Percentiles rank a stretch among this genome's conserved stretches.
Conservation (phyloP, 2,888 invertebrate species). For the Eledona agricola region DNA sequence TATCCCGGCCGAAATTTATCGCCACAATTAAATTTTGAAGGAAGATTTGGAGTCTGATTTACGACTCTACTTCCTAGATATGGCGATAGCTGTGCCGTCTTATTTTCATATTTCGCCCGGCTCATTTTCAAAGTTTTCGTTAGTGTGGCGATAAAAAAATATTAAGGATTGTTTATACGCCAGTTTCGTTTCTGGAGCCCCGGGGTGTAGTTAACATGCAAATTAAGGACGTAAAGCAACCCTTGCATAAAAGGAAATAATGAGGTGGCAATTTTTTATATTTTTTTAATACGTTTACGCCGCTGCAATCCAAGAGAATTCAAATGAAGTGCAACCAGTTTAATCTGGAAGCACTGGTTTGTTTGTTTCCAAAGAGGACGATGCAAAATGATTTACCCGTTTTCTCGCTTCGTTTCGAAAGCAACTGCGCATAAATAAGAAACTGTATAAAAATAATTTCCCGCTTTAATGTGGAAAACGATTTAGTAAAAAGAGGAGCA, state of each 20-base stretch:
- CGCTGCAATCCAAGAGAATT: constrained; percentile 1
- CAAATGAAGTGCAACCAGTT: no score
- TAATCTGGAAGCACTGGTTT: no score
- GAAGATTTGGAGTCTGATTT: constrained; percentile 25
- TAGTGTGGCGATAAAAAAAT: constrained; percentile 19
- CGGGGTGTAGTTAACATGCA: constrained; percentile 34
- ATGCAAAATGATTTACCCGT: no score
- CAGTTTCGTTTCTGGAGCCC: constrained; percentile 20
- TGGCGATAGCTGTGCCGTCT: constrained; percentile 19
- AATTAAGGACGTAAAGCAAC: constrained; percentile 33
- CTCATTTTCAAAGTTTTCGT: constrained; percentile 22
- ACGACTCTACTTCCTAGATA: constrained; percentile 23
- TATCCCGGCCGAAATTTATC: constrained; percentile 28
- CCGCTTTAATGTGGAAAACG: no score
- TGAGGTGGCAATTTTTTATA: constrained; percentile 27
- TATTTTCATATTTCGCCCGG: constrained; percentile 20
- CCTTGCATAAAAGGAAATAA: constrained; percentile 31
- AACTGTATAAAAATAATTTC: no score
- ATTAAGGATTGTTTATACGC: constrained; percentile 31
- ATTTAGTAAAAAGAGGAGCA: no score
- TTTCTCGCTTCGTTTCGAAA: no score
- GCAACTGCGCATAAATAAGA: no score
- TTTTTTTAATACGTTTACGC: constrained; percentile 15
- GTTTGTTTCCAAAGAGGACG: no score
- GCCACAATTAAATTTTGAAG: constrained; percentile 29